Conservation (phyloP, 2,113 vertebrate species). For the Aramus guarauna region DNA sequence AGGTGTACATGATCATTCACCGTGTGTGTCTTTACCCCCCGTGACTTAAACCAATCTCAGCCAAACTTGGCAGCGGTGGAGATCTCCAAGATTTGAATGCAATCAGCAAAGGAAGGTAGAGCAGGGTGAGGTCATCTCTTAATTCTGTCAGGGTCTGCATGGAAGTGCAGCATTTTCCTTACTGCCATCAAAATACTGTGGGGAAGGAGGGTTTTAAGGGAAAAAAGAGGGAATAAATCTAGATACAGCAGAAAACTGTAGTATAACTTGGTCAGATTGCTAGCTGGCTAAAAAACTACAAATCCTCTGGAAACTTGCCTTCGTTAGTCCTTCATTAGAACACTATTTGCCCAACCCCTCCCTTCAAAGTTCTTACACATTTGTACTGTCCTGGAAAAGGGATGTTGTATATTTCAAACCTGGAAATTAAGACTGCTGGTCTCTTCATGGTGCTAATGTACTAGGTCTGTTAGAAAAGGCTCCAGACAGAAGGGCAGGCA, state of each 20-base stretch:
- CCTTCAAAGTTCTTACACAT: neutral
- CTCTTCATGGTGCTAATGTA: neutral
- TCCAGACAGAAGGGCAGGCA: neutral
- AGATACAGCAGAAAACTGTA: neutral
- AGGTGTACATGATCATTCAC: slow-evolving; percentile 1
- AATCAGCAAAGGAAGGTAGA: neutral
- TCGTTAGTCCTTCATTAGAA: neutral
- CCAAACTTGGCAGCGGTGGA: neutral
- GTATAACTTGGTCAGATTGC: neutral
- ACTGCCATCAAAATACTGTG: neutral
- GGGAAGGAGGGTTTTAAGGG: neutral
- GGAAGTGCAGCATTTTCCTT: neutral
- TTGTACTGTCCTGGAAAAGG: neutral
- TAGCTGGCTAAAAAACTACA: neutral
- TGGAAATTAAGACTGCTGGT: neutral
- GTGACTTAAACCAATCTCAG: neutral
- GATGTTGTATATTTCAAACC: neutral
- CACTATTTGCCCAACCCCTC: neutral
- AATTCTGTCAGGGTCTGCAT: neutral
- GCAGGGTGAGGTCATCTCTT: neutral
- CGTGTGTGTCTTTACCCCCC: neutral
- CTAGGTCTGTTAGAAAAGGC: neutral
- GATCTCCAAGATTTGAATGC: neutral
- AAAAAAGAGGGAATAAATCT: neutral
- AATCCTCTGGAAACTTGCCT: neutral